Evolutionary conservation across 2,797 vertebrate genomes (phyloP), one percentile per base, ranked within the genome.

Genomic region (Tinamus major): DNA sequence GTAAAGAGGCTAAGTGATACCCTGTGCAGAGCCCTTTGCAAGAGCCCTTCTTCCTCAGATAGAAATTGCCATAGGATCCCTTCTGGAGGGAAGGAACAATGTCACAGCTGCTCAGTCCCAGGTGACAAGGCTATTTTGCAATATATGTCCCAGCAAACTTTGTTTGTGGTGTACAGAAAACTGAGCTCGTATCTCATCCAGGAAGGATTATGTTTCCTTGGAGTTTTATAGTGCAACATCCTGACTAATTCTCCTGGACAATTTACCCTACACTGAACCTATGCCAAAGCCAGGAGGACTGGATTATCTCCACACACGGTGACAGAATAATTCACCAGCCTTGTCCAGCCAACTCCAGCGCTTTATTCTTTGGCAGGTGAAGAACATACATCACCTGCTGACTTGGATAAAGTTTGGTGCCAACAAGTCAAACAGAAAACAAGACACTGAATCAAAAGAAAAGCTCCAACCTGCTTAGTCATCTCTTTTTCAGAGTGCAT

Each of bases 171-270:
- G 51, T n/a, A 80, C 39, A 59, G 56, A 87, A 92, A 87, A 74
- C 20, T 0, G 0, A 90, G 80, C 49, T 72, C 63, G 5, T 55
- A 42, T 39, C 64, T 84, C 24, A 80, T 51, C 35, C 78, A 92
- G 59, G 46, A 77, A 48, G 44, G 56, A 79, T 93, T 93, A 78
- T 1, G 0, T 53, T 89, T 65, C 65, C 86, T 46, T 23, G 1
- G 84, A 81, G 72, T 71, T 92, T 94, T 93, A 93, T 86, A 91
- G 85, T 72, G 89, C 88, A 88, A 26, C 19, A 13, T 75, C 39
- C 74, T 69, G 85, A 76, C 10, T 78, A 69, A 74, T 1, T 89
- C 62, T 79, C 67, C 82, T 49, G 18, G 53, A 86, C 61, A 92
- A 90, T 79, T 82, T 76, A 92, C 49, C 79, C 70, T 61, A 59